Conservation (phyloP, 2,888 invertebrate species). For the Xanthorhoe designata region DNA sequence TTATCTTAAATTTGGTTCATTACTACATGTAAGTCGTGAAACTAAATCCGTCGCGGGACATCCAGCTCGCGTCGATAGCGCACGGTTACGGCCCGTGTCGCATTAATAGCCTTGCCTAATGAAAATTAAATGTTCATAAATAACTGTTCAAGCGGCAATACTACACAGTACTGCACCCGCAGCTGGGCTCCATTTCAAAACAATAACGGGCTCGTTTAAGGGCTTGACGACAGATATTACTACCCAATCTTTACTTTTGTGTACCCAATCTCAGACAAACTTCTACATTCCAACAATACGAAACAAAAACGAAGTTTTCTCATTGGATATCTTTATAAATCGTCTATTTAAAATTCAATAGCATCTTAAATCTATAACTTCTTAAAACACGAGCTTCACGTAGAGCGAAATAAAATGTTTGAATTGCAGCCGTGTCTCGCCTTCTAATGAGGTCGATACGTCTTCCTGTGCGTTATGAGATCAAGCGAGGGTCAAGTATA, state of each 20-base stretch:
- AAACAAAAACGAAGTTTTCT: conserved; percentile 12
- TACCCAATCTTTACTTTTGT: conserved; percentile 11
- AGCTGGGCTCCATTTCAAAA: conserved; percentile 27
- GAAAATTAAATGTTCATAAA: conserved; percentile 46
- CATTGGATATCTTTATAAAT: conserved; percentile 26
- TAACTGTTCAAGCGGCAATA: conserved; percentile 38
- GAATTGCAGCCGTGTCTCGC: conserved; percentile 69
- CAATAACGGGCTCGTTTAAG: conserved; percentile 32
- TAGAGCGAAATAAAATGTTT: conserved; percentile 63
- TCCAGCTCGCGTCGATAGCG: conserved; percentile 39
- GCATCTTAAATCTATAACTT: conserved; percentile 47
- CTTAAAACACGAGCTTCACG: conserved; percentile 51
- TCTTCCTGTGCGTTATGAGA: conserved; percentile 76
- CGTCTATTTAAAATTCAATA: conserved; percentile 49
- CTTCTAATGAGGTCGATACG: conserved; percentile 76
- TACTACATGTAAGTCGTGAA: conserved; percentile 67
- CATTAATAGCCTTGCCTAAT: conserved; percentile 45
- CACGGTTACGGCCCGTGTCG: conserved; percentile 38
- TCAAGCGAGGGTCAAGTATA: conserved; percentile 73
- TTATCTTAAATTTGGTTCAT: conserved; percentile 76
- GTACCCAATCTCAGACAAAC: not conserved
- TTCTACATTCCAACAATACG: not conserved
- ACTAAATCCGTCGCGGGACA: conserved; percentile 63
- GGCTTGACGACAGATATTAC: conserved; percentile 16
- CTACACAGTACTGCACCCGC: conserved; percentile 23